Evolutionary conservation across 2,888 invertebrate genomes (phyloP).

Genomic region (Molorchus minor): DNA sequence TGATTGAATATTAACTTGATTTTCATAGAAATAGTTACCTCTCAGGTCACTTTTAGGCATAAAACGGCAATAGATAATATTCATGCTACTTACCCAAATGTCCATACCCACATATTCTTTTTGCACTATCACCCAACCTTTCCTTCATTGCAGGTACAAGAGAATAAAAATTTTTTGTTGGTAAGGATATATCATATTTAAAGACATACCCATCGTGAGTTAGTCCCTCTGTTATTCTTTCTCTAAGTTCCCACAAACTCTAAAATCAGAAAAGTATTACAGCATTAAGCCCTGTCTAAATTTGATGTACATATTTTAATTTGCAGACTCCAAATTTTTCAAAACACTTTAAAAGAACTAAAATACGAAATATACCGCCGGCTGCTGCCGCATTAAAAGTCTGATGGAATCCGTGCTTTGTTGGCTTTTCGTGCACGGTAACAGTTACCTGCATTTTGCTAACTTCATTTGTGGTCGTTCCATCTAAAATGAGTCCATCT

Average conservation of each 20-base stretch:
- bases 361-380: too few relatives aligned
- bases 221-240: slow-evolving; percentile 82
- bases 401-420: too few relatives aligned
- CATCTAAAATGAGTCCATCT: slow-evolving; percentile 78
- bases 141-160: slow-evolving; percentile 77
- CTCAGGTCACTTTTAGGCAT: not conserved
- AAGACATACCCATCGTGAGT: slow-evolving; percentile 86
- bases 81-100: slow-evolving; percentile 78
- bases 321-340: too few relatives aligned
- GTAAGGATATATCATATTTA: slow-evolving; percentile 95
- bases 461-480: slow-evolving; percentile 85
- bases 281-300: not conserved
- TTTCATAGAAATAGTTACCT: not conserved
- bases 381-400: too few relatives aligned
- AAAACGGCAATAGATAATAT: not conserved
- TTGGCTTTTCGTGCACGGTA: too few relatives aligned
- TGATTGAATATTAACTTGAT: not conserved
- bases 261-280: slow-evolving; percentile 52
- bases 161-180: slow-evolving; percentile 83
- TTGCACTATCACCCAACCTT: slow-evolving; percentile 70
- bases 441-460: slow-evolving; percentile 81
- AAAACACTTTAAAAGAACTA: too few relatives aligned
- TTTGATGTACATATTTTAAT: not conserved
- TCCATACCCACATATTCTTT: slow-evolving; percentile 86
- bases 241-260: slow-evolving; percentile 88